phyloP scores from a whole-genome alignment of 2,888 invertebrate species.

The Polyploca ridens region DNA sequence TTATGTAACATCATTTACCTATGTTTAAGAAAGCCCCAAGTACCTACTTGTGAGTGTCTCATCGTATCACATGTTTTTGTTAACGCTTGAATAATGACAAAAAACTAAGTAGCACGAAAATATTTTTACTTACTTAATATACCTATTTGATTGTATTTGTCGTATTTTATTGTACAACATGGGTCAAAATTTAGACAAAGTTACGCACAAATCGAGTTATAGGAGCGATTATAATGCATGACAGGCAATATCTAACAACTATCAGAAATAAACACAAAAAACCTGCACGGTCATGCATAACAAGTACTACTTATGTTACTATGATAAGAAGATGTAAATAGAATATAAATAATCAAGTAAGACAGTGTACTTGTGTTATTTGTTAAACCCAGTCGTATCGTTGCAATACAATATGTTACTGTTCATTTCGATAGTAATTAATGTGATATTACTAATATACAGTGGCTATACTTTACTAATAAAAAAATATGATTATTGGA shows the following conservation, averaged over 20 bases:
- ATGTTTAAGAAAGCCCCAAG: too few species aligned
- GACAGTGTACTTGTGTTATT: not conserved
- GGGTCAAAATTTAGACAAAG: not conserved
- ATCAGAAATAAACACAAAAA: not conserved
- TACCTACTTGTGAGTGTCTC: too few species aligned
- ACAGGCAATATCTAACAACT: not conserved
- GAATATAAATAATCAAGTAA: not conserved
- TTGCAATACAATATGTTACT: conserved; percentile 1
- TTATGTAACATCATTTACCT: too few species aligned
- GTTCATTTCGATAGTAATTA: not conserved
- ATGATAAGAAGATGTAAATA: not conserved
- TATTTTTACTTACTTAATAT: too few species aligned
- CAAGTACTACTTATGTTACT: not conserved
- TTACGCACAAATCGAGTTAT: not conserved
- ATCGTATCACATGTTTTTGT: too few species aligned
- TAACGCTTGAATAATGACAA: too few species aligned
- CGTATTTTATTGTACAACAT: too few species aligned
- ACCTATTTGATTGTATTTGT: too few species aligned
- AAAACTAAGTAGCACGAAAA: too few species aligned
- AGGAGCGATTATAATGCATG: not conserved
- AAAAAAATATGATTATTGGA: conserved; percentile 34
- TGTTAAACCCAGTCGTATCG: conserved; percentile 1
- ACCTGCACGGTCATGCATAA: not conserved
- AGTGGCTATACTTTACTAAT: conserved; percentile 17
- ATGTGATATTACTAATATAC: not conserved